Conservation (phyloP, 2,113 vertebrate species). For the Labeo rohita region DNA sequence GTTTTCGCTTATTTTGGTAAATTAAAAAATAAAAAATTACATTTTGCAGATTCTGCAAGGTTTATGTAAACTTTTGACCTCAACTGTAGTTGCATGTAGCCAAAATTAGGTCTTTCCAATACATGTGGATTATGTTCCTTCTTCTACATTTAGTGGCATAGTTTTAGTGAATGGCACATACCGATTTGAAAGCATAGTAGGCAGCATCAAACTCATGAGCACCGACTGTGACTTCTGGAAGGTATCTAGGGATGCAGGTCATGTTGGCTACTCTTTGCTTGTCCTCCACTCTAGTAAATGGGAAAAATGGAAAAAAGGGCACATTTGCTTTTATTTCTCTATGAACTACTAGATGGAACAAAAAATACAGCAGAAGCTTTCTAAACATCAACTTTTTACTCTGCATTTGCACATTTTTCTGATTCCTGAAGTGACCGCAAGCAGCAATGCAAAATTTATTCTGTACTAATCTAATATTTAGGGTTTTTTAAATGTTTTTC, state of each 20-base stretch:
- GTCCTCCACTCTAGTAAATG: slow-evolving; percentile 77
- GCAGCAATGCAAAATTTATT: background rate
- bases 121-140: background rate
- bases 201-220: slow-evolving; percentile 75
- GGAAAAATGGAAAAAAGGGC: background rate
- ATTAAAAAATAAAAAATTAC: too few species aligned
- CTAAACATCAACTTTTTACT: background rate
- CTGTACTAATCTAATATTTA: background rate
- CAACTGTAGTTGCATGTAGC: background rate
- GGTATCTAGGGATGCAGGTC: slow-evolving; percentile 73
- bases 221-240: slow-evolving; percentile 88
- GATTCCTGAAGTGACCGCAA: background rate
- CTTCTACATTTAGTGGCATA: background rate
- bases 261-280: slow-evolving; percentile 75
- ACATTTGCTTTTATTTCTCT: background rate
- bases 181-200: slow-evolving; percentile 74
- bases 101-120: background rate
- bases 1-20: too few species aligned
- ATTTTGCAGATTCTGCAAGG: too few species aligned
- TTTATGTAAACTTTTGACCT: too few species aligned
- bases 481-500: too few species aligned
- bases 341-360: background rate
- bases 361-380: background rate
- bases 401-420: background rate
- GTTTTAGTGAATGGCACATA: slow-evolving; percentile 65